phyloP scores from a whole-genome alignment of 2,113 vertebrate species.

The Ciconia maguari region DNA sequence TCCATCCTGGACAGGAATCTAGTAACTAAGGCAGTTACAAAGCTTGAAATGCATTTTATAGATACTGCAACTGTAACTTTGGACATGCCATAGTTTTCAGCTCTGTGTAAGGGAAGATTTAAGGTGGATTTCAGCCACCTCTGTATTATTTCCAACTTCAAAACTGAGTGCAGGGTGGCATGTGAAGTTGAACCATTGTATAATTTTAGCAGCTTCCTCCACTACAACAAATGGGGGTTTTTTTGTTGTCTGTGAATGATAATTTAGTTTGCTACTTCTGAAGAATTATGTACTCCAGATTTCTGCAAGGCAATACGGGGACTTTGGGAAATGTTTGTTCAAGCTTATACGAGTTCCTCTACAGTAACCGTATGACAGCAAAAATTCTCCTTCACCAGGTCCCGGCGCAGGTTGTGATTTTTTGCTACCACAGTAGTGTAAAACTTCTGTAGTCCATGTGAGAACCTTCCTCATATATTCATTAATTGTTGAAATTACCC shows the following conservation, averaged over 20 bases:
- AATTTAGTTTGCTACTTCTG: background rate
- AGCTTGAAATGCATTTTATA: background rate
- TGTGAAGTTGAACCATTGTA: background rate
- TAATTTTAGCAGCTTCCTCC: background rate
- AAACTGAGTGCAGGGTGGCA: background rate
- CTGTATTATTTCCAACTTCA: background rate
- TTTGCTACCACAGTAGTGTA: background rate
- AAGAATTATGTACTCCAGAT: background rate
- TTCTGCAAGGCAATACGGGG: background rate
- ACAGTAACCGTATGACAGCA: background rate
- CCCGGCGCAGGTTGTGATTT: background rate
- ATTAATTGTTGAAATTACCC: constrained; percentile 21
- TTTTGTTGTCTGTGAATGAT: background rate
- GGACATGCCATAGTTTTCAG: background rate
- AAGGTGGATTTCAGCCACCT: background rate
- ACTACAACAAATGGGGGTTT: rapidly evolving
- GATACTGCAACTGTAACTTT: background rate
- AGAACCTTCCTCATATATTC: background rate
- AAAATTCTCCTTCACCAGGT: background rate
- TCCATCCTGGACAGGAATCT: background rate
- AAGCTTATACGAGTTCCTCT: background rate
- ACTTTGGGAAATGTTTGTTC: background rate
- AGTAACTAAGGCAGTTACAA: background rate
- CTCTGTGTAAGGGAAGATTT: background rate
- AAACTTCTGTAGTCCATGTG: background rate